A percentile compares a stretch with the other conserved stretches of the same genome.
Conservation (phyloP, 2,888 invertebrate genomes). For the Tiphia femorata region DNA sequence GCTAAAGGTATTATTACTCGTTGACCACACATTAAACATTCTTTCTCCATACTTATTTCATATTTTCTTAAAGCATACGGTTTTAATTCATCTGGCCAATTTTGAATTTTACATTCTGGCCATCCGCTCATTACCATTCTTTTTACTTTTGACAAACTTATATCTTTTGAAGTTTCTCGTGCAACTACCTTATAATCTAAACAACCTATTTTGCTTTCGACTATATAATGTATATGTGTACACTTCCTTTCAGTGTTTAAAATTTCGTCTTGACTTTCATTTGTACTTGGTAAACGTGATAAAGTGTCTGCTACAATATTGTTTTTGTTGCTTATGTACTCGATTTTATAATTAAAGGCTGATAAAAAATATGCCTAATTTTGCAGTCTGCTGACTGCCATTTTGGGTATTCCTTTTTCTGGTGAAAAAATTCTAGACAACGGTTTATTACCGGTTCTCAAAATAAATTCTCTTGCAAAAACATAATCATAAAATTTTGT, state of each 20-base stretch:
- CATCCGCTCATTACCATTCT: no score
- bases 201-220: no score
- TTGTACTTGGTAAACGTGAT: background rate
- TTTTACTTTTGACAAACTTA: no score
- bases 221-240: constrained; percentile 1
- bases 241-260: background rate
- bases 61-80: no score
- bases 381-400: constrained; percentile 23
- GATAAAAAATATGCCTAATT: constrained; percentile 12
- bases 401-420: constrained; percentile 21
- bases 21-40: no score
- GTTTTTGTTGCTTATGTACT: background rate
- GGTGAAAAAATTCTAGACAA: constrained; percentile 10
- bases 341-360: background rate
- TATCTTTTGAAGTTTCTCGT: no score
- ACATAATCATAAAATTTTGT: constrained; percentile 27
- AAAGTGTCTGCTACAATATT: background rate
- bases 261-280: background rate
- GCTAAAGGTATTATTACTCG: no score
- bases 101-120: no score
- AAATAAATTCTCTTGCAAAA: constrained; percentile 19
- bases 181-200: no score
- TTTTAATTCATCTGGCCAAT: no score
- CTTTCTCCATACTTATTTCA: no score
- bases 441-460: constrained; percentile 27